Conservation (phyloP, 2,113 vertebrate species). For the Mesoclemmys tuberculata region DNA sequence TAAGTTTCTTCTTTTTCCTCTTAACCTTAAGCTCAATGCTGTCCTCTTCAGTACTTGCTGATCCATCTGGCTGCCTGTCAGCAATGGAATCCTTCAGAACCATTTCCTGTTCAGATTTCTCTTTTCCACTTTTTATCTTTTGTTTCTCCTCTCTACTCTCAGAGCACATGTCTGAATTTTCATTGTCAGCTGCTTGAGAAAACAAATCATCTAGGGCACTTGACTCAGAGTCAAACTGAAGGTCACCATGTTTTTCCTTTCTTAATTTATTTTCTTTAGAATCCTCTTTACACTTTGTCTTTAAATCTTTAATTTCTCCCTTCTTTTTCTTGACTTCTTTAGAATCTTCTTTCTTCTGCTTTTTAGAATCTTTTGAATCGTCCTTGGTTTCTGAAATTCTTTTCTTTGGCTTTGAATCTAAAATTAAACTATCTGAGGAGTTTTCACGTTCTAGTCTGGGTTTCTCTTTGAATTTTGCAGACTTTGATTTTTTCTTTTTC, state of each 20-base stretch:
- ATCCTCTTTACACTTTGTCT: constrained; percentile 80
- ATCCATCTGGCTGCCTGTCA: constrained; percentile 57
- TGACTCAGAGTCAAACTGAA: constrained; percentile 60
- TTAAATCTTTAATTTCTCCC: constrained; percentile 79
- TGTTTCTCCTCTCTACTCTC: constrained; percentile 66
- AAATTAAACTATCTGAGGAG: constrained; percentile 64
- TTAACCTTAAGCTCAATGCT: constrained; percentile 69
- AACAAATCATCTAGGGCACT: background rate
- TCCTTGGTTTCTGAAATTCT: constrained; percentile 83
- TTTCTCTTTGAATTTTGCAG: constrained; percentile 86
- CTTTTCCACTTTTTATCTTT: constrained; percentile 23
- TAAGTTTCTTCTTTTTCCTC: constrained; percentile 84
- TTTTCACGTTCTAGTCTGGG: constrained; percentile 80
- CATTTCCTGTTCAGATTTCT: constrained; percentile 39
- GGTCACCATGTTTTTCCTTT: constrained; percentile 68
- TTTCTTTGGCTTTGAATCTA: constrained; percentile 82
- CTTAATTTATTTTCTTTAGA: constrained; percentile 77
- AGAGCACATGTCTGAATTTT: constrained; percentile 38
- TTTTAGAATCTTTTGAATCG: constrained; percentile 87
- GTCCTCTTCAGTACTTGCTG: constrained; percentile 75
- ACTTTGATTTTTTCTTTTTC: constrained; percentile 85
- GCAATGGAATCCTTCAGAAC: background rate
- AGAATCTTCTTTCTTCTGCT: constrained; percentile 87
- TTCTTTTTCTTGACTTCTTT: constrained; percentile 86
- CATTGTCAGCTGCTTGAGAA: constrained; percentile 50